Percentiles rank a stretch among this genome's conserved stretches.
phyloP scores from a whole-genome alignment of 2,113 vertebrate species.

The Hipposideros armiger region DNA sequence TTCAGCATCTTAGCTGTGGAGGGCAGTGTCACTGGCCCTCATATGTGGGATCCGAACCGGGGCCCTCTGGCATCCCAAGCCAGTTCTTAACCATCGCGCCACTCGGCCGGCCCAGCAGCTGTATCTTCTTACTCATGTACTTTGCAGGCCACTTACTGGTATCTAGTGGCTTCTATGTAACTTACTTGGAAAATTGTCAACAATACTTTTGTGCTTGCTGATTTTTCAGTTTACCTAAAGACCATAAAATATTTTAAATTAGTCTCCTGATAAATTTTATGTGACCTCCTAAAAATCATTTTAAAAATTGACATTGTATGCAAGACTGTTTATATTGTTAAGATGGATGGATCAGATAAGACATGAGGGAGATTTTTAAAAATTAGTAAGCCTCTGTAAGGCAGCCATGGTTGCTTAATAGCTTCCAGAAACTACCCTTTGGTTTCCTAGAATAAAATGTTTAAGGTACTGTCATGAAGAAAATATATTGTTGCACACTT shows the following conservation, averaged over 20 bases:
- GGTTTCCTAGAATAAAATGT: constrained; percentile 22
- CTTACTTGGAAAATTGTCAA: neutral
- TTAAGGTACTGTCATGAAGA: neutral
- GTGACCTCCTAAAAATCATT: constrained; percentile 43
- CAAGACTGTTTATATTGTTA: constrained; percentile 58
- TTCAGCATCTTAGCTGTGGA: too few species aligned
- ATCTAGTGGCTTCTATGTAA: neutral
- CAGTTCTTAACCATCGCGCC: too few species aligned
- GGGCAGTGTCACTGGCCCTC: too few species aligned
- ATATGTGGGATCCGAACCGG: too few species aligned
- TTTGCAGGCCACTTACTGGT: neutral
- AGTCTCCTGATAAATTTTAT: constrained; percentile 13
- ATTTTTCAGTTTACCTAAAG: constrained; percentile 58
- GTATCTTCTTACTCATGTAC: neutral
- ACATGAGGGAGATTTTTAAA: neutral
- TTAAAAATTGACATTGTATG: constrained; percentile 33
- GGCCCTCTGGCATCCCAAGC: too few species aligned
- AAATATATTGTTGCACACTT: neutral
- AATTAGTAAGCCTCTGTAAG: constrained; percentile 2
- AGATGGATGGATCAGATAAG: neutral
- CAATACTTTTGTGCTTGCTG: constrained; percentile 5
- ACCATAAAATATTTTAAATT: constrained; percentile 23
- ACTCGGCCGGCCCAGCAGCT: too few species aligned
- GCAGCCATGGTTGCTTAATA: constrained; percentile 20
- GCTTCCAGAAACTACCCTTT: constrained; percentile 20